These are phyloP conservation scores for Fulica atra DNA, from an alignment of 2,113 vertebrate genomes.

Conservation along the genomic window DNA sequence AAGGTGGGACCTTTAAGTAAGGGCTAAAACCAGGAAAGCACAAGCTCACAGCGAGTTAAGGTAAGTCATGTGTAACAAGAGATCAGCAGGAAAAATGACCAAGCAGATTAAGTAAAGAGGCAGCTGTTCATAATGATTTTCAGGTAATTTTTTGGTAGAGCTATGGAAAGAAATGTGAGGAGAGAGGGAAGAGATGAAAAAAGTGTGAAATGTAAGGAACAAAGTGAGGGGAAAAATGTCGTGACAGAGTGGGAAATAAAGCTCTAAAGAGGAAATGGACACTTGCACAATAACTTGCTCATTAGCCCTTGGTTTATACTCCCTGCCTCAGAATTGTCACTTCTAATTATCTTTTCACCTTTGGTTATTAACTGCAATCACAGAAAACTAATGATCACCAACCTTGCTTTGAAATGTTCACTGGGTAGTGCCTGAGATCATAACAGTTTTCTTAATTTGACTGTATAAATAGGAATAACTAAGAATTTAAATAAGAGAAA, in stretches of 20 bases:
- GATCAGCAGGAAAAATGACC: background rate
- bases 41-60: background rate
- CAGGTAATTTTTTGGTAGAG: background rate
- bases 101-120: background rate
- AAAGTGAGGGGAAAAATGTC: background rate
- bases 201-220: background rate
- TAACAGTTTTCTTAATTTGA: background rate
- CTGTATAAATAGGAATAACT: background rate
- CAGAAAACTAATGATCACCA: background rate
- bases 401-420: background rate
- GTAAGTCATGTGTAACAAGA: background rate
- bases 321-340: background rate
- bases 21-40: background rate
- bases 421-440: background rate
- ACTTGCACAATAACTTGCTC: background rate
- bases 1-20: background rate
- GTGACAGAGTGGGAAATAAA: background rate
- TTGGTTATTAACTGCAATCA: conserved; percentile 7
- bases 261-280: background rate
- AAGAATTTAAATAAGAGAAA: background rate
- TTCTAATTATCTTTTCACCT: conserved; percentile 29
- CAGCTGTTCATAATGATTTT: background rate
- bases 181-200: background rate
- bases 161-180: background rate
- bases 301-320: conserved; percentile 9